These are phyloP conservation scores for Peromyscus attwateri DNA, from an alignment of 2,797 vertebrate genomes.

Conservation along the genomic window DNA sequence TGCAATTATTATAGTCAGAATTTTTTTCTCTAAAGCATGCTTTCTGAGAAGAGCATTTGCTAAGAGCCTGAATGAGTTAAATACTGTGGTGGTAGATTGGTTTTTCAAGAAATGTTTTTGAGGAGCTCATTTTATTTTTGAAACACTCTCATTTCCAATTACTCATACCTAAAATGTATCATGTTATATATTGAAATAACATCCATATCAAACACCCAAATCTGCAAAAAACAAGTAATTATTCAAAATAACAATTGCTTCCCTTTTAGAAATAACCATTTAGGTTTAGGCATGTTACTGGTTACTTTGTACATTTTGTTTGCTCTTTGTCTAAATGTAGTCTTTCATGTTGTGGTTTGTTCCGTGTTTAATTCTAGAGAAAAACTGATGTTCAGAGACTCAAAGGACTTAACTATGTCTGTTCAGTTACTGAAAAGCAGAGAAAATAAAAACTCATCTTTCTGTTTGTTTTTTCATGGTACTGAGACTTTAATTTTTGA, in stretches of 20 bases:
- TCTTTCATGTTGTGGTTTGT: slow-evolving; percentile 17
- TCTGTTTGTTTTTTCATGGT: not conserved
- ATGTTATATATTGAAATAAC: slow-evolving; percentile 13
- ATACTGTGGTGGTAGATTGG: slow-evolving; percentile 32
- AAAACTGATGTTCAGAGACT: slow-evolving; percentile 29
- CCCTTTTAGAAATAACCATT: not conserved
- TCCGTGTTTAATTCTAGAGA: not conserved
- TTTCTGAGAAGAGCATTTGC: slow-evolving; percentile 64
- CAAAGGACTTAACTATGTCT: not conserved
- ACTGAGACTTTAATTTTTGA: not conserved
- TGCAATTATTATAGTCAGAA: slow-evolving; percentile 65
- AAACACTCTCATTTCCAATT: slow-evolving; percentile 53
- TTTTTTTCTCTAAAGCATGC: slow-evolving; percentile 46
- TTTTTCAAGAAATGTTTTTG: slow-evolving; percentile 61
- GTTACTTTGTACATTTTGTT: not conserved
- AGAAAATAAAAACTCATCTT: not conserved
- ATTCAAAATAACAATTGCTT: slow-evolving; percentile 40
- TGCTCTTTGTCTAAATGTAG: not conserved
- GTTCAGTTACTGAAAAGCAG: slow-evolving; percentile 9
- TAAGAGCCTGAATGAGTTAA: slow-evolving; percentile 69
- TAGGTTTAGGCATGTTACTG: not conserved
- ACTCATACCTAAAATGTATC: not conserved
- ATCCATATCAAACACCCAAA: not conserved
- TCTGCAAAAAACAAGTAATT: slow-evolving; percentile 37
- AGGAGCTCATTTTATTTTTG: slow-evolving; percentile 41